Conservation (phyloP, 2,797 vertebrate genomes). For the Anas acuta region DNA sequence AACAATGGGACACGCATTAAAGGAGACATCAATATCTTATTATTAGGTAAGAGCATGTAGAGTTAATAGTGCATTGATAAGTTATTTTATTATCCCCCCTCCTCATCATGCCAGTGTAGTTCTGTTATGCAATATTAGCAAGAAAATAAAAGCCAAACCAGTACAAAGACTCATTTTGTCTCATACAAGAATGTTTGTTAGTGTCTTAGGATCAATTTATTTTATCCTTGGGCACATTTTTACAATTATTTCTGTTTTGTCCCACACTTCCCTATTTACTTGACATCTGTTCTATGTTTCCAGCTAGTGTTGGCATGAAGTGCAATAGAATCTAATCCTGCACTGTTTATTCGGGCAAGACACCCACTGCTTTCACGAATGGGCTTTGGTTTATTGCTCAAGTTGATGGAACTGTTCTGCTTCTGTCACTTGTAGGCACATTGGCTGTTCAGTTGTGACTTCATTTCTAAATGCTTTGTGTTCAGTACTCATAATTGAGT, state of each 20-base stretch:
- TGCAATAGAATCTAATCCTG: slow-evolving; percentile 35
- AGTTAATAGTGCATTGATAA: slow-evolving; percentile 80
- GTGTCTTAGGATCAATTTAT: slow-evolving; percentile 67
- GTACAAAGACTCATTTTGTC: slow-evolving; percentile 69
- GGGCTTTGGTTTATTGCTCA: slow-evolving; percentile 12
- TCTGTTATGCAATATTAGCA: slow-evolving; percentile 75
- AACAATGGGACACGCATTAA: slow-evolving; percentile 81
- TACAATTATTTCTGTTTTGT: slow-evolving; percentile 66
- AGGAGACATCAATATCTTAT: slow-evolving; percentile 86
- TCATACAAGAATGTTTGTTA: slow-evolving; percentile 64
- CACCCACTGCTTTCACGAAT: slow-evolving; percentile 46
- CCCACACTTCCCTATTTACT: slow-evolving; percentile 61
- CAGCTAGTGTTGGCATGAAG: background rate
- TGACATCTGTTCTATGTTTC: slow-evolving; percentile 67
- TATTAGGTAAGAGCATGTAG: slow-evolving; percentile 81
- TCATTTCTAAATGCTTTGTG: slow-evolving; percentile 11
- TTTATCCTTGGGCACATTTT: slow-evolving; percentile 72
- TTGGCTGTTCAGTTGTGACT: slow-evolving; percentile 35
- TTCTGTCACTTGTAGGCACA: slow-evolving; percentile 4
- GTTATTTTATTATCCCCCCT: slow-evolving; percentile 78
- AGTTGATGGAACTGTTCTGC: slow-evolving; percentile 47
- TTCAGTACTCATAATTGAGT: background rate
- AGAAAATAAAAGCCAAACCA: slow-evolving; percentile 74
- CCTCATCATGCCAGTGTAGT: slow-evolving; percentile 52
- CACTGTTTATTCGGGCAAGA: slow-evolving; percentile 10